These are phyloP conservation scores for Scaptomyza reducta DNA, from an alignment of 2,888 invertebrate species.

Conservation along the genomic window DNA sequence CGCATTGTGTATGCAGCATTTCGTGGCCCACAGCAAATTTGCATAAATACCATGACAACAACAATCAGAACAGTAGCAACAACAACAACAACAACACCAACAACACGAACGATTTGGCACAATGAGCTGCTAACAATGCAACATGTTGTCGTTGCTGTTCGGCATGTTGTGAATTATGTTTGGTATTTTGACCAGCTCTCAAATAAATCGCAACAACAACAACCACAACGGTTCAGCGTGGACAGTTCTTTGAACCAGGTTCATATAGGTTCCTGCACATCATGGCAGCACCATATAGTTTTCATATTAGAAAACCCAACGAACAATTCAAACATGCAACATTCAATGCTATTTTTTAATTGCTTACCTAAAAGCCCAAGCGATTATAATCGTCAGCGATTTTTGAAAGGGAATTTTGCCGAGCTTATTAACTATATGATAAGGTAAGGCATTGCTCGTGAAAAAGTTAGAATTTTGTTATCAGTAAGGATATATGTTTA, in stretches of 20 bases:
- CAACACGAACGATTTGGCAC: constrained; percentile 60
- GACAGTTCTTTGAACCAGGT: constrained; percentile 22
- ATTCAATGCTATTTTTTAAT: constrained; percentile 61
- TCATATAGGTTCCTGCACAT: background rate
- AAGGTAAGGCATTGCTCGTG: background rate
- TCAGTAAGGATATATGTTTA: no score
- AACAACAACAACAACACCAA: constrained; percentile 36
- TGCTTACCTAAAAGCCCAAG: constrained; percentile 10
- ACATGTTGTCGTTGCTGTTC: constrained; percentile 76
- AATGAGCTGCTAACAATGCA: constrained; percentile 79
- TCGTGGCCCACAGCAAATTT: constrained; percentile 69
- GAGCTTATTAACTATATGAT: background rate
- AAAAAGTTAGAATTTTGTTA: no score
- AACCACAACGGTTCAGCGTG: constrained; percentile 16
- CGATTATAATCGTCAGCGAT: background rate
- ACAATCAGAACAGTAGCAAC: constrained; percentile 3
- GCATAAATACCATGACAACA: constrained; percentile 71
- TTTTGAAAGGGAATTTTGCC: background rate
- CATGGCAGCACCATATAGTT: constrained; percentile 27
- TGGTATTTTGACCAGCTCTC: constrained; percentile 68
- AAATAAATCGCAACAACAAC: constrained; percentile 46
- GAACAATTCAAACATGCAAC: constrained; percentile 41
- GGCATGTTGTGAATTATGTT: constrained; percentile 81
- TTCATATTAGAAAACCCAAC: constrained; percentile 45
- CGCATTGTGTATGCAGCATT: constrained; percentile 52